Evolutionary conservation across 2,888 invertebrate species (phyloP).

Genomic region (Oscheius sp.): DNA sequence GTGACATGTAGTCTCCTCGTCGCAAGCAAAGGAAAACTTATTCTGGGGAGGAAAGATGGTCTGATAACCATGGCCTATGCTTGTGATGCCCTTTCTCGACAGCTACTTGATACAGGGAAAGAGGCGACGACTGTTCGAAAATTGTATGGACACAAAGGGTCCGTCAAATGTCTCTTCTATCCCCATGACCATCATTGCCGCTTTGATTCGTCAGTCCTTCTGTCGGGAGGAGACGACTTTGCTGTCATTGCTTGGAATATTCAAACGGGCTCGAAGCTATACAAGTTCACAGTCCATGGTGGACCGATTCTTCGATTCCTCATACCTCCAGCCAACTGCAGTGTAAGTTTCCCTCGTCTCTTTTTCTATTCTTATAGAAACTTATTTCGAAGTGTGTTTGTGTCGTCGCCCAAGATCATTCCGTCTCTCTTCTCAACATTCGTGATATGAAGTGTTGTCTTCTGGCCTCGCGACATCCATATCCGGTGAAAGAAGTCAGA

Average conservation of each 20-base stretch:
- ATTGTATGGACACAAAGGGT: constrained; percentile 39
- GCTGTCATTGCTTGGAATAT: constrained; percentile 77
- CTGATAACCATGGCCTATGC: constrained; percentile 94
- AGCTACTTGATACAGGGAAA: constrained; percentile 76
- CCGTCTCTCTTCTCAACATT: constrained; percentile 89
- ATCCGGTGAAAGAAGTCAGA: constrained; percentile 83
- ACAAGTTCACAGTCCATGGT: constrained; percentile 96
- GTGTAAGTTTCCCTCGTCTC: constrained; percentile 70
- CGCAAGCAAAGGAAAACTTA: constrained; percentile 88
- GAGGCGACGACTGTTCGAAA: constrained; percentile 39
- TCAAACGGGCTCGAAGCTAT: constrained; percentile 76
- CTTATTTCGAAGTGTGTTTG: constrained; percentile 71
- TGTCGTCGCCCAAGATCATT: constrained; percentile 95
- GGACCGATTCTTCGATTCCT: constrained; percentile 93
- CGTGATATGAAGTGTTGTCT: constrained; percentile 93
- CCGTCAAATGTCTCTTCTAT: constrained; percentile 83
- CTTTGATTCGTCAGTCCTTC: constrained; percentile 72
- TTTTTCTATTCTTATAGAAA: constrained; percentile 45
- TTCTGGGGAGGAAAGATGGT: constrained; percentile 93
- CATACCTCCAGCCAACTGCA: constrained; percentile 87
- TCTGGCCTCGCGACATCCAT: constrained; percentile 89
- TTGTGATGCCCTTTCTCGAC: constrained; percentile 91
- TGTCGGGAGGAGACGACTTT: constrained; percentile 90
- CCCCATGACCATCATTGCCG: constrained; percentile 86
- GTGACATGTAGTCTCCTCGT: constrained; percentile 82